Percentiles rank a stretch among this genome's conserved stretches.
Conservation (phyloP, 64 coral and sea anemone species). For the Porites lutea region DNA sequence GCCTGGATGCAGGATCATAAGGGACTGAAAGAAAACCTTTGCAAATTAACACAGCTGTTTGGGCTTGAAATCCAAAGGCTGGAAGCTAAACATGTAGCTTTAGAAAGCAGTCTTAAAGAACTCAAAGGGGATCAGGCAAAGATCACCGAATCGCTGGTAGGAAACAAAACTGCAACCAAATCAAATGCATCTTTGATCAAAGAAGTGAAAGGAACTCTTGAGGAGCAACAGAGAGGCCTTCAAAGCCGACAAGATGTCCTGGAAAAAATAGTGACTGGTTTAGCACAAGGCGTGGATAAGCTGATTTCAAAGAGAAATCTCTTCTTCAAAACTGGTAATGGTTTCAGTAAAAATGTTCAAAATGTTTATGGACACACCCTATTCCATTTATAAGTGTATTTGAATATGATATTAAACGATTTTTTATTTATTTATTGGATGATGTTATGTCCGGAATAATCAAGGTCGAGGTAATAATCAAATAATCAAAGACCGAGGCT, state of each 20-base stretch:
- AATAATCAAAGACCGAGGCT: too few relatives aligned
- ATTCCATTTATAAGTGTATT: not conserved
- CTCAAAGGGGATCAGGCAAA: not conserved
- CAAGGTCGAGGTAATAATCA: too few relatives aligned
- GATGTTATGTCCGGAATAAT: too few relatives aligned
- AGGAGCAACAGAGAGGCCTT: not conserved
- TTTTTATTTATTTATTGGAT: too few relatives aligned
- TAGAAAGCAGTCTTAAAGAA: not conserved
- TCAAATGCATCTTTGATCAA: not conserved
- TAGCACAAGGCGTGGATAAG: not conserved
- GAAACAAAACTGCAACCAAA: not conserved
- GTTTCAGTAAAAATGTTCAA: too few relatives aligned
- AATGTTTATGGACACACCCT: not conserved
- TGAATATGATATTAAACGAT: too few relatives aligned
- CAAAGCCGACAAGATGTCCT: conserved; percentile 5
- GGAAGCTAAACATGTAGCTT: conserved; percentile 8
- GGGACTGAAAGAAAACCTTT: not conserved
- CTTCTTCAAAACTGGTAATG: conserved; percentile 3
- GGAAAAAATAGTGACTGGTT: conserved; percentile 9
- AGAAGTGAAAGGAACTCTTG: not conserved
- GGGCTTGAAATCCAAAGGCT: conserved; percentile 14
- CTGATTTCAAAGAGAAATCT: not conserved
- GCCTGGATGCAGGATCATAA: conserved; percentile 26
- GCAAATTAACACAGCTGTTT: conserved; percentile 3
- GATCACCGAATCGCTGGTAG: not conserved